phyloP scores from a whole-genome alignment of 2,888 invertebrate species.

The Cryptus armator region DNA sequence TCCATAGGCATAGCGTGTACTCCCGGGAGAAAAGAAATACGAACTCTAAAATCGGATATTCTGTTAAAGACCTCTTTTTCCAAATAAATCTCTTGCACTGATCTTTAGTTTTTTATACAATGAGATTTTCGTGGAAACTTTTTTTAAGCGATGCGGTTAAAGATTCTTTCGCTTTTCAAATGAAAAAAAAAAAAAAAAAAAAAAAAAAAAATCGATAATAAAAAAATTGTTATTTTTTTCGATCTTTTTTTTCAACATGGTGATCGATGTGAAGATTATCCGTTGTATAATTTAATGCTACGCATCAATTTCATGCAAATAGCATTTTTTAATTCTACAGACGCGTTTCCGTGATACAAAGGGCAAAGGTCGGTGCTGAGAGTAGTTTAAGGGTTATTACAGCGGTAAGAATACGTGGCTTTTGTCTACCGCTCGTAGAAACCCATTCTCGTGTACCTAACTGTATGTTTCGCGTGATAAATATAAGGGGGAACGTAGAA shows the following conservation, averaged over 20 bases:
- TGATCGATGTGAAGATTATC: too few relatives aligned
- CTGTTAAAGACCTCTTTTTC: neutral
- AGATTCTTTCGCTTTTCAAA: too few relatives aligned
- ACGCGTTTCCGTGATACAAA: neutral
- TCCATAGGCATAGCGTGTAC: neutral
- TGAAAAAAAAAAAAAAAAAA: too few relatives aligned
- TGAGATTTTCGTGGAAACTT: too few relatives aligned
- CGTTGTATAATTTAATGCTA: neutral
- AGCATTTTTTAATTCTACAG: neutral
- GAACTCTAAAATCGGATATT: neutral
- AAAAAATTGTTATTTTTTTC: too few relatives aligned
- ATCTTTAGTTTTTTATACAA: too few relatives aligned
- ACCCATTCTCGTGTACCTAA: conserved; percentile 7
- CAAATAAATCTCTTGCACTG: neutral
- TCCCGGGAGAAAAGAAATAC: neutral
- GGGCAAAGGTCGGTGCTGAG: neutral
- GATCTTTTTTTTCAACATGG: too few relatives aligned
- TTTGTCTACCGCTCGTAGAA: neutral
- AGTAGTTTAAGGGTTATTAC: neutral
- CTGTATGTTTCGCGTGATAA: neutral
- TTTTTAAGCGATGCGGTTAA: too few relatives aligned
- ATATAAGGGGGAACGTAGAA: neutral
- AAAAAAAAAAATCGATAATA: too few relatives aligned
- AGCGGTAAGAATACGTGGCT: neutral
- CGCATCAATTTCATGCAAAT: neutral